Evolutionary conservation across 2,888 invertebrate genomes (phyloP), one percentile per base, ranked within the genome.

Genomic region (Ecliptopera silaceata): DNA sequence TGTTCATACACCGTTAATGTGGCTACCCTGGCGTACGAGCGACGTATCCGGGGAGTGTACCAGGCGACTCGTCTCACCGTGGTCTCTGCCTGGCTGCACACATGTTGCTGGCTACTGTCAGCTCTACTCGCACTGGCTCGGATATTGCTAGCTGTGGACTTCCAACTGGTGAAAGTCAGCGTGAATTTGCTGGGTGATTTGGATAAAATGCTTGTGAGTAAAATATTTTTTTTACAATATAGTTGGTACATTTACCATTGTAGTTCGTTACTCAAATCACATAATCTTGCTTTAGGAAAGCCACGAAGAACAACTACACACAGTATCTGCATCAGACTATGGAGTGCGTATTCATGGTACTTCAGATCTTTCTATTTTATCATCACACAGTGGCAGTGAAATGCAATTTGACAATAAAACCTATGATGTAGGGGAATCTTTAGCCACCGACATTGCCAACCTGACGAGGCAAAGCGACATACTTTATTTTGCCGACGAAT

Each of bases 1-100:
- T 66, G 89, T 63, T 71, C 85, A 0, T 89, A 87, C 64, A 81
- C 88, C 0, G 77, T 89, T 12, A 90, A 90, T 61, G 88, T 89
- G 8, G 88, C 83, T 1, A 88, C 91, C 0, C 68, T 90, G 38
- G 77, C 75, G 0, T 90, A 85, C 63, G 85, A 88, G 65, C 81
- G 88, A 1, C 84, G 84, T 10, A 88, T 90, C 57, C 83, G 86
- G 1, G 89, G 89, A 3, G 89, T 90, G 20, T 88, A 86, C 73
- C 88, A 88, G 57, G 88, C 88, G 3, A 86, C 80, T 1, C 72
- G 71, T 12, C 78, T 91, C 4, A 89, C 89, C 0, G 83, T 88
- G 45, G 36, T 80, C 2, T 77, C 91, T 0, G 88, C 91, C 0
- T 91, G 91, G 91, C 72, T 90, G 1, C 88, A 90, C 66, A 89